Evolutionary conservation across 2,888 invertebrate species (phyloP).

Genomic region (Cataglyphis livida): DNA sequence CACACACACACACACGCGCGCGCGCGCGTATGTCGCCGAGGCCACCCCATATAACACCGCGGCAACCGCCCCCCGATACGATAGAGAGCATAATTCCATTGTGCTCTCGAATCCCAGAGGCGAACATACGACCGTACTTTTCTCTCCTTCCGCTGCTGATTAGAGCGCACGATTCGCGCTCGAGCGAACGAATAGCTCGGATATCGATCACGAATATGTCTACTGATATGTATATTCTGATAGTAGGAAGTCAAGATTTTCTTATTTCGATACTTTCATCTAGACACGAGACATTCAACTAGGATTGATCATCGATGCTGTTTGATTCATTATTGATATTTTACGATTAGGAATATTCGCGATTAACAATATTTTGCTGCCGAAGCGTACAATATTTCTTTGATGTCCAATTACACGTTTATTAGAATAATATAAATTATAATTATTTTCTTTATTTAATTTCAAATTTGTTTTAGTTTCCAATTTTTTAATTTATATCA

Average conservation of each 20-base stretch:
- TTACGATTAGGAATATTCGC: neutral
- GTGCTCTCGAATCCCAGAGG: slow-evolving; percentile 77
- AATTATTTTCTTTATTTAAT: neutral
- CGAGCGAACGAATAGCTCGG: neutral
- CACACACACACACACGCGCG: no score
- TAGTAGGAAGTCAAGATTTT: slow-evolving; percentile 25
- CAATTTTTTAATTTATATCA: neutral
- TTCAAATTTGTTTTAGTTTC: neutral
- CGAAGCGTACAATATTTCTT: neutral
- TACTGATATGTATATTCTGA: slow-evolving; percentile 24
- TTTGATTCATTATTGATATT: neutral
- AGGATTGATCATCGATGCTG: neutral
- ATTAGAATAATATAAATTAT: neutral
- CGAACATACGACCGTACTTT: slow-evolving; percentile 62
- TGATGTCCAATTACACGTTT: neutral
- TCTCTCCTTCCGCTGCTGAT: slow-evolving; percentile 45
- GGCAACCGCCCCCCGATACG: slow-evolving; percentile 78
- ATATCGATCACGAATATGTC: slow-evolving; percentile 29
- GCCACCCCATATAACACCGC: slow-evolving; percentile 53
- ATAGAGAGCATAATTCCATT: slow-evolving; percentile 80
- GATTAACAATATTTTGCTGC: neutral
- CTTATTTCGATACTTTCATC: slow-evolving; percentile 21
- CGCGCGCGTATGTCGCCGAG: slow-evolving; percentile 31
- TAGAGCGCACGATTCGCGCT: slow-evolving; percentile 36
- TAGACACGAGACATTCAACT: neutral